phyloP scores from a whole-genome alignment of 2,888 invertebrate species.

The Drosophila mulleri region DNA sequence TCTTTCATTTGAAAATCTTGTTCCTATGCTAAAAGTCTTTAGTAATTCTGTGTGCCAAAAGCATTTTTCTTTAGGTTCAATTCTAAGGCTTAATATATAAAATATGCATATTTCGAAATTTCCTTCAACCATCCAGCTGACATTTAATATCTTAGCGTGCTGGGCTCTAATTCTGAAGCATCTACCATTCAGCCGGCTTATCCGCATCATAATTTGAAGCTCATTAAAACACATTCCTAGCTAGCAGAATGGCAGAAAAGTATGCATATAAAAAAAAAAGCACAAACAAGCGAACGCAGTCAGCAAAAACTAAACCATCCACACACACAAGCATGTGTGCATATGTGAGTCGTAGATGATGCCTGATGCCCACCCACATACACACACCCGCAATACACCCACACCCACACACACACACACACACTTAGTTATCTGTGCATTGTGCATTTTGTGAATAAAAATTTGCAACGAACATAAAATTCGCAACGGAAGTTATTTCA shows the following conservation, averaged over 20 bases:
- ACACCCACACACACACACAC: neutral
- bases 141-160: neutral
- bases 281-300: conserved; percentile 52
- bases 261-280: conserved; percentile 17
- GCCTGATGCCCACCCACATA: conserved; percentile 1
- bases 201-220: conserved; percentile 68
- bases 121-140: neutral
- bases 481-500: conserved; percentile 82
- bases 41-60: neutral
- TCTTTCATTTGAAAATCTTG: too few species aligned
- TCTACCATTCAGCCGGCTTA: neutral
- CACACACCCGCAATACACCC: neutral
- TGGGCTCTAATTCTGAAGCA: conserved; percentile 1
- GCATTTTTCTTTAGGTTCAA: neutral
- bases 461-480: conserved; percentile 78
- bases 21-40: too few species aligned
- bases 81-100: too few species aligned
- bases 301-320: conserved; percentile 19
- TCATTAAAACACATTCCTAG: conserved; percentile 73
- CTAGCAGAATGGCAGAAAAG: conserved; percentile 44
- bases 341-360: conserved; percentile 9
- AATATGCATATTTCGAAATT: neutral
- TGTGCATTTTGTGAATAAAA: conserved; percentile 78
- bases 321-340: conserved; percentile 1
- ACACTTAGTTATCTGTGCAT: conserved; percentile 56